Evolutionary conservation across 37 sponge, comb jelly and placozoan genomes (phyloP), one percentile per base, ranked within the genome.

Genomic region (Lycopodina hypogea): DNA sequence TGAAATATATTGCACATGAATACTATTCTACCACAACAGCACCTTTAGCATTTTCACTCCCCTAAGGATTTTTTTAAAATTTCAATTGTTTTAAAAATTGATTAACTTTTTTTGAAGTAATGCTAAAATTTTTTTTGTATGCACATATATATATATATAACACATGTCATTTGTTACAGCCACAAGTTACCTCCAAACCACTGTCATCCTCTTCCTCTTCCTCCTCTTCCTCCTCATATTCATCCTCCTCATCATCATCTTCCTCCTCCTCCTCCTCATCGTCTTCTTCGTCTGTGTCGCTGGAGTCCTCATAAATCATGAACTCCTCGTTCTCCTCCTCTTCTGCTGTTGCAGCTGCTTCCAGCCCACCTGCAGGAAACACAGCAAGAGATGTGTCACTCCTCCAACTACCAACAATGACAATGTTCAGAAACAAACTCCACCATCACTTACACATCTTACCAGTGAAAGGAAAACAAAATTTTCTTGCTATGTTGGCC

Each of bases 261-360:
- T 73, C 38, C 37, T 67, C 9, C 6, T 30, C 3, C 9, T 36
- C 23, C 2, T 41, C 42, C 42, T 70, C 71, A 2, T 45, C 71
- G n/a, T 42, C 42, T 15, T 45, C 71, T 42, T 70, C 53, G 1
- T 73, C 81, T 2, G 71, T 69, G 81, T 80, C 81, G 59, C 79
- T 80, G 61, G 71, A 69, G 71, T 79, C 81, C 42, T 79, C 81
- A 14, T 39, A 36, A 24, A 80, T 80, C 71, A 69, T 60, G 38
- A 80, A 69, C 9, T 56, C 71, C 24, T 52, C 71, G 3, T 79
- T 69, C 0, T 38, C 79, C n/a, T 28, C 65, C 18, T 24, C 38
- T 21, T 18, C 60, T 57, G 0, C 75, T n/a, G 14, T 11, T 50
- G 28, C 53, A 14, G 22, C 72, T 50, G 14, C 12, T 53, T 50